Evolutionary conservation across 2,888 invertebrate genomes (phyloP), one percentile per base, ranked within the genome.

Genomic region (Margaritifera margaritifera): DNA sequence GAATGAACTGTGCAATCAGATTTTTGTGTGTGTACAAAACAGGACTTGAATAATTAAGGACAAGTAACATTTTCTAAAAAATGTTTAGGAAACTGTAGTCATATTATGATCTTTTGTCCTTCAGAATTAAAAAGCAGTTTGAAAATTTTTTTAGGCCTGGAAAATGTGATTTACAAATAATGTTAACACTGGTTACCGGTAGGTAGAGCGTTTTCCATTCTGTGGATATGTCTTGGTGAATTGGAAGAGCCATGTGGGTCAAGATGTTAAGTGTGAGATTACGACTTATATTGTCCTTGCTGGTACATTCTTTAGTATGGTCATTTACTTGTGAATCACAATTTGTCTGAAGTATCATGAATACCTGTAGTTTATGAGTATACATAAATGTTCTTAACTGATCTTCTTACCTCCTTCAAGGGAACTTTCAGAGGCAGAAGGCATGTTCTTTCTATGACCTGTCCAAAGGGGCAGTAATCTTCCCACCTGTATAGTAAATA

Each of bases 361-460:
- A 24, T 6, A 50, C 4, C 52, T 51, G 31, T 52, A 61, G 51
- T 63, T 15, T 20, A 53, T 22, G n/a, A 24, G 31, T 22, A 55
- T 31, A 19, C 18, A 54, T 25, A 4, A 8, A 27, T 27, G 4
- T 53, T 15, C 24, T 22, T 20, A 63, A 42, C 42, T 31, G 52
- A 1, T 8, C 42, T 0, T 71, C 69, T 90, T 86, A 92, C 92
- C 88, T 91, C 88, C 81, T 91, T 92, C 67, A 93, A 87, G 6
- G 95, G 95, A 51, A 94, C 94, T 90, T 95, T 95, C 88, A 95
- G 94, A 72, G 94, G 92, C 81, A 95, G 90, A 78, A 95, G 92
- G 77, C 92, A 92, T 6, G 95, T 94, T 24, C 93, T 93, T 69
- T 92, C 90, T 66, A 95, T 93, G 24, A 92, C 91, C 62, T 91